phyloP scores from a whole-genome alignment of 2,113 vertebrate species.

The Sarotherodon lohbergeri region DNA sequence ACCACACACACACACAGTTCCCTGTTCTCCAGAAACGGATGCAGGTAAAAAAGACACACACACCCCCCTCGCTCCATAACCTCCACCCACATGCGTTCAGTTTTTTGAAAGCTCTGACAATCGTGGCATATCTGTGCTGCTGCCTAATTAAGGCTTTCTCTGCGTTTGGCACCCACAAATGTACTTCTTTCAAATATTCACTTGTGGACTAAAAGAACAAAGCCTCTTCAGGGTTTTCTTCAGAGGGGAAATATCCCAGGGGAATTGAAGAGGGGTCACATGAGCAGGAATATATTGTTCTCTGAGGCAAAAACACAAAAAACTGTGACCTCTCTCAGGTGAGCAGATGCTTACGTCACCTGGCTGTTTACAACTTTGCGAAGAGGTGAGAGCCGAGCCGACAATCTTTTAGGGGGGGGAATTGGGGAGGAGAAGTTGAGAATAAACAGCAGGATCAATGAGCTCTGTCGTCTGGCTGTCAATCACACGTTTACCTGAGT shows the following conservation, averaged over 20 bases:
- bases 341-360: background rate
- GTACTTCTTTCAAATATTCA: constrained; percentile 30
- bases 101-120: constrained; percentile 43
- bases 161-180: background rate
- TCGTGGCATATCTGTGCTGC: constrained; percentile 20
- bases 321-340: background rate
- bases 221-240: constrained; percentile 12
- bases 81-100: constrained; percentile 31
- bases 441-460: constrained; percentile 31
- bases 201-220: constrained; percentile 38
- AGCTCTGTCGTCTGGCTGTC: constrained; percentile 16
- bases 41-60: constrained; percentile 19
- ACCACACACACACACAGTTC: background rate
- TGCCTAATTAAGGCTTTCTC: constrained; percentile 41
- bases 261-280: background rate
- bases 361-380: background rate
- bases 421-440: background rate
- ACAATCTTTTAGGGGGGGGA: background rate
- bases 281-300: background rate
- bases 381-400: background rate
- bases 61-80: background rate
- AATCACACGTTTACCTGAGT: constrained; percentile 12
- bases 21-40: background rate
- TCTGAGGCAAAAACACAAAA: background rate
- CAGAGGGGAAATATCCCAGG: background rate